phyloP scores from a whole-genome alignment of 1,140 invertebrate species.

The Caenorhabditis elegans region DNA sequence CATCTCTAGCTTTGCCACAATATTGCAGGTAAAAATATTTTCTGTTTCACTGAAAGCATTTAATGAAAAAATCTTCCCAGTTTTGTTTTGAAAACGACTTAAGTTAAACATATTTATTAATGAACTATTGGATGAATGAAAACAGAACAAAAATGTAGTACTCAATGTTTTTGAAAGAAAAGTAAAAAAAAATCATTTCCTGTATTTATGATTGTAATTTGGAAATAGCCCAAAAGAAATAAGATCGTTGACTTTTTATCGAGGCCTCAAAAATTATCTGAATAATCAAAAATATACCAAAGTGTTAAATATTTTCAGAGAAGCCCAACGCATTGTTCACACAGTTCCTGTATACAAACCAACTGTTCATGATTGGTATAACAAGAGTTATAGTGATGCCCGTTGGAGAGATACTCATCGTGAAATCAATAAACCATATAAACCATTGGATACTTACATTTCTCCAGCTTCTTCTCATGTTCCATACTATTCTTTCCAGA shows the following conservation, averaged over 20 bases:
- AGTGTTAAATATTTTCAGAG: slow-evolving; percentile 42
- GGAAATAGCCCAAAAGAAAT: too few species aligned
- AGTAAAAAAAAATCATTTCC: too few species aligned
- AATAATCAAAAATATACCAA: neutral
- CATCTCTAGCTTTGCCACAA: slow-evolving; percentile 63
- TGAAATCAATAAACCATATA: slow-evolving; percentile 43
- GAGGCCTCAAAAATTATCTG: neutral
- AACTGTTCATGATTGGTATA: slow-evolving; percentile 59
- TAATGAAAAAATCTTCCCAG: slow-evolving; percentile 23
- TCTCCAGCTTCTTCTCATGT: slow-evolving; percentile 52
- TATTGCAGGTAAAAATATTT: slow-evolving; percentile 49
- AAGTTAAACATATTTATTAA: too few species aligned
- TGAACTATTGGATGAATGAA: too few species aligned
- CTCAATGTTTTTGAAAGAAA: too few species aligned
- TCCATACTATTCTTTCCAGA: slow-evolving; percentile 65
- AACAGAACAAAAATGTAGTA: too few species aligned
- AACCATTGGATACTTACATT: slow-evolving; percentile 38
- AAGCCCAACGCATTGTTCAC: slow-evolving; percentile 65
- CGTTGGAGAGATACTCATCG: slow-evolving; percentile 49
- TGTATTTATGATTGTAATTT: too few species aligned
- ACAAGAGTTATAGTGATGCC: slow-evolving; percentile 56
- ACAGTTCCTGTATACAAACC: slow-evolving; percentile 66
- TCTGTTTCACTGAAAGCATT: too few species aligned
- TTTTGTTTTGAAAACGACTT: neutral
- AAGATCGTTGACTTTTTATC: too few species aligned